These are phyloP conservation scores for Adrianichthys oophorus DNA, from an alignment of 2,797 vertebrate species.

Conservation along the genomic window DNA sequence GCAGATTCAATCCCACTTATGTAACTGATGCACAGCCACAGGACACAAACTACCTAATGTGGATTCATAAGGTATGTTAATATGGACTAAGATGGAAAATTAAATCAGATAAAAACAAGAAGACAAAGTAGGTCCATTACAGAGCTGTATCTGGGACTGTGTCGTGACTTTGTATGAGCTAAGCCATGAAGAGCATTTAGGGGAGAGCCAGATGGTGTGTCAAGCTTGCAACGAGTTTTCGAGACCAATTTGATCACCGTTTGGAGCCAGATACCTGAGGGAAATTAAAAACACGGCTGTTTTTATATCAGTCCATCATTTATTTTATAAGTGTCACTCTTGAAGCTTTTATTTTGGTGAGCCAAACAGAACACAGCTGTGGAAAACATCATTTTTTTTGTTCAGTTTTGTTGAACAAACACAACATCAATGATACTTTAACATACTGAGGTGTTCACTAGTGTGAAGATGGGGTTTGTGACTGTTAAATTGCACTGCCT, in stretches of 20 bases:
- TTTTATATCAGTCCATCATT: no score
- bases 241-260: not conserved
- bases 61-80: conserved; percentile 23
- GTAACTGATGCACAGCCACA: conserved; percentile 34
- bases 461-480: conserved; percentile 3
- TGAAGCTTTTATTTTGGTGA: no score
- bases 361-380: no score
- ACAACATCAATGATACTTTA: not conserved
- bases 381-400: no score
- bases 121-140: conserved; percentile 39
- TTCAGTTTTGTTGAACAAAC: no score
- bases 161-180: conserved; percentile 26
- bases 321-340: no score
- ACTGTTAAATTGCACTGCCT: conserved; percentile 12
- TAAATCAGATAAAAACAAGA: conserved; percentile 29
- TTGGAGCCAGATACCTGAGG: no score
- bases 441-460: not conserved
- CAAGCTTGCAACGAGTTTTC: not conserved
- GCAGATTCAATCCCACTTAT: conserved; percentile 30
- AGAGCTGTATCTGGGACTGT: conserved; percentile 18
- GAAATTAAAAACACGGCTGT: no score
- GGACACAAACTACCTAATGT: conserved; percentile 19
- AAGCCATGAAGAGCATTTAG: not conserved
- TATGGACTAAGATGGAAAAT: conserved; percentile 34
- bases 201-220: not conserved